Base-by-base conservation (phyloP, 2,113 vertebrate species). In the Grallaria varia region DNA sequence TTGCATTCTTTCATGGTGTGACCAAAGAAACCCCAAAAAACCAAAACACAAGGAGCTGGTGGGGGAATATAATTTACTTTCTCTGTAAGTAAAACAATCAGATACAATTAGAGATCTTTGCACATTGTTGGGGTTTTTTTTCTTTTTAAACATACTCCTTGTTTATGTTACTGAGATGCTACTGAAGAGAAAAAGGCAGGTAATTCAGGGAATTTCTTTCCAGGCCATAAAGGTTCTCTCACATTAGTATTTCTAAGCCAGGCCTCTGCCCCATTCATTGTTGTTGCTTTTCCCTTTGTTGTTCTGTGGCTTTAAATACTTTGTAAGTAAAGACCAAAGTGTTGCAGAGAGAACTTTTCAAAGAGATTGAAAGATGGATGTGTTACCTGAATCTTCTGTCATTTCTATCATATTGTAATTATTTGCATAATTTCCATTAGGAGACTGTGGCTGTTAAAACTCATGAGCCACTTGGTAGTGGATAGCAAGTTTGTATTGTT, bases 61-160 rank as follows among this genome's bases (percentile, higher is more conserved):
- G 40, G 74, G 21, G 76, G 21, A 73, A 50, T 73, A 64, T 37
- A 80, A 56, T 94, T 79, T 94, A 40, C 5, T 72, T 89, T 93
- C 37, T 60, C 83, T 68, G 17, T 62, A 76, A 90, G 31, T 80
- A 50, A 93, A 96, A 93, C 58, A 5, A 78, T 87, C 83, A 59
- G 55, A 23, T 86, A 33, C 18, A 87, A 75, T 56, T 84, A 68
- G 35, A 82, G 56, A 81, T 5, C 25, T 44, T 10, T 33, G 16
- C 35, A 49, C 1, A 14, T 55, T 40, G 25, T 15, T 91, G 6
- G 2, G 6, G 11, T 83, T 39, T 67, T 42, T 78, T 69, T 42
- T 44, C 44, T 39, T 91, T 93, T 89, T 86, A 86, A 95, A 90
- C 12, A 27, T 77, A 15, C 8, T 85, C 17, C 56, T 95, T 25